Percentiles rank a stretch among this genome's conserved stretches.
Evolutionary conservation across 2,888 invertebrate species (phyloP).

Genomic region (Brachyptera putata): DNA sequence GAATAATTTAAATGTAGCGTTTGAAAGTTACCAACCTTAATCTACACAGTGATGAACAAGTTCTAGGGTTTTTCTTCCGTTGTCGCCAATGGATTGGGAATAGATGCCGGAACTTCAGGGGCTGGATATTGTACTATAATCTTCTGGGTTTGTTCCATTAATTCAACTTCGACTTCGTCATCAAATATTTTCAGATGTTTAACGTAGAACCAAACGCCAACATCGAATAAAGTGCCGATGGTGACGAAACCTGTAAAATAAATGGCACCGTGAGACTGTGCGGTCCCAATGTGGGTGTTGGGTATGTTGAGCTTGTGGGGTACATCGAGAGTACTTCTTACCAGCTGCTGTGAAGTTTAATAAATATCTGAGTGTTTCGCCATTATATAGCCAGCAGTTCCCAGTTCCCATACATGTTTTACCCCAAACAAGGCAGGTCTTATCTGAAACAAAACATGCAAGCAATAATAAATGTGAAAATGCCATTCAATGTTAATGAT

Average conservation of each 20-base stretch:
- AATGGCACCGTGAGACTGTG: too few species aligned
- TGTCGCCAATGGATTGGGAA: too few species aligned
- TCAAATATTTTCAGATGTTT: constrained; percentile 66
- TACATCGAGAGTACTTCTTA: too few species aligned
- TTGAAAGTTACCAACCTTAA: too few species aligned
- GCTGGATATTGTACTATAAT: neutral
- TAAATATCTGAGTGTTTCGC: constrained; percentile 57
- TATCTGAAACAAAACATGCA: constrained; percentile 47
- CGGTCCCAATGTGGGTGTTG: too few species aligned
- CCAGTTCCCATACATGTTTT: constrained; percentile 65
- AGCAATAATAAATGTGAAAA: neutral
- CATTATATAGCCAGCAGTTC: constrained; percentile 72
- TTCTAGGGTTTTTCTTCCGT: too few species aligned
- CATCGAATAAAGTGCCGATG: constrained; percentile 61
- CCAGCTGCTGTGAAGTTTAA: constrained; percentile 62
- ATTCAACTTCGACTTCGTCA: constrained; percentile 53
- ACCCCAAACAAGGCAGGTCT: constrained; percentile 68
- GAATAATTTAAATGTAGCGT: too few species aligned
- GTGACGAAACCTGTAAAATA: constrained; percentile 52
- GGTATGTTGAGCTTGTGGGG: too few species aligned
- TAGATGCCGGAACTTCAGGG: too few species aligned
- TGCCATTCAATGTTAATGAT: too few species aligned
- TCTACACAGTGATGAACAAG: too few species aligned
- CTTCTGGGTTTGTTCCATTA: constrained; percentile 24
- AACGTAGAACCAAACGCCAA: constrained; percentile 64